These are phyloP conservation scores for Sciaenops ocellatus DNA, from an alignment of 2,797 vertebrate species.

Conservation along the genomic window DNA sequence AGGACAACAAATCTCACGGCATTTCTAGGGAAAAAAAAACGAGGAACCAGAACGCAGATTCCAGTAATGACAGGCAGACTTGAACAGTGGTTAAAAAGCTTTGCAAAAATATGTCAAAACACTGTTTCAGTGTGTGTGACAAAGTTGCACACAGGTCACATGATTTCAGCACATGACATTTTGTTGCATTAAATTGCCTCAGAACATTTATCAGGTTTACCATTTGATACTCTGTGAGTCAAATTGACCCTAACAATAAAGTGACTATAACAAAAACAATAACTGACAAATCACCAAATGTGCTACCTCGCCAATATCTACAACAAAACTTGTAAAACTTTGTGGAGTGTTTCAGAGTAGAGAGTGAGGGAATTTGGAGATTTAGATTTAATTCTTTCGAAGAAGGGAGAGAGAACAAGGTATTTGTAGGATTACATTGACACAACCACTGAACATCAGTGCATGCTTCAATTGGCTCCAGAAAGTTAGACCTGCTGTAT, in stretches of 20 bases:
- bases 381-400: neutral
- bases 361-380: neutral
- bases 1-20: neutral
- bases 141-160: neutral
- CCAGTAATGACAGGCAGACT: neutral
- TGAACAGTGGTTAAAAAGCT: neutral
- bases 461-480: neutral
- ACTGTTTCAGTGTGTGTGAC: neutral
- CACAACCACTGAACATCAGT: neutral
- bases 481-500: neutral
- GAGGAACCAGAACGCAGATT: neutral
- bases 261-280: neutral
- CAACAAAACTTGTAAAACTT: neutral
- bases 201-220: slow-evolving; percentile 2
- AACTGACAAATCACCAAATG: neutral
- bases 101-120: slow-evolving; percentile 4
- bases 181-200: neutral
- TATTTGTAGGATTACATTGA: neutral
- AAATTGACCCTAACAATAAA: neutral
- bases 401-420: neutral
- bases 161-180: neutral
- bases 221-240: neutral
- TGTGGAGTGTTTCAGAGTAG: neutral
- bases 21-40: neutral
- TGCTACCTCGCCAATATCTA: neutral